A percentile compares a stretch with the other conserved stretches of the same genome.
Evolutionary conservation across 2,113 vertebrate genomes (phyloP).

Genomic region (Etheostoma spectabile): DNA sequence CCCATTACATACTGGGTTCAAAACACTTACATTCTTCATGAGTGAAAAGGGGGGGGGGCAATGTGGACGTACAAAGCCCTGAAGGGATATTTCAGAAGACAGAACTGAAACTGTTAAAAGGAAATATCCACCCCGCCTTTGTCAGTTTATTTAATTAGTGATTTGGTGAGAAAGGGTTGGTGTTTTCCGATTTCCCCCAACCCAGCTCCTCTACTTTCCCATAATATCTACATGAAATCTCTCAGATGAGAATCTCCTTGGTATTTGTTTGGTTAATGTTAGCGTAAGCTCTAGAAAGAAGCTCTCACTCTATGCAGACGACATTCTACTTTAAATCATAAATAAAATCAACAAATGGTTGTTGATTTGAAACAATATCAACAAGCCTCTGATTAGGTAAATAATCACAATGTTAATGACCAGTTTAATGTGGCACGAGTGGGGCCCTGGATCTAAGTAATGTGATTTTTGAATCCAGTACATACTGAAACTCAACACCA

Average conservation of each 20-base stretch:
- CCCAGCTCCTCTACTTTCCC: neutral
- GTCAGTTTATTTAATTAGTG: neutral
- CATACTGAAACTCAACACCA: no score
- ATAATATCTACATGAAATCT: neutral
- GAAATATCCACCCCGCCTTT: constrained; percentile 15
- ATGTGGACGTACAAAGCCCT: neutral
- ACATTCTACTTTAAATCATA: neutral
- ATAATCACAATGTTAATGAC: neutral
- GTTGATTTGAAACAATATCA: neutral
- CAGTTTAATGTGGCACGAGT: neutral
- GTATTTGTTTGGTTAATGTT: neutral
- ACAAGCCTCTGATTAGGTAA: neutral
- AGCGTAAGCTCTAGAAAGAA: neutral
- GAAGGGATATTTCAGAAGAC: neutral
- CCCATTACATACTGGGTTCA: neutral
- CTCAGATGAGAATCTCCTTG: neutral
- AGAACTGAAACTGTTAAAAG: neutral
- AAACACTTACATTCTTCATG: constrained; percentile 46
- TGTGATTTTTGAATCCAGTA: neutral
- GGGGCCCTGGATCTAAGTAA: neutral
- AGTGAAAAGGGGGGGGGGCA: neutral
- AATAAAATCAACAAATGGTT: neutral
- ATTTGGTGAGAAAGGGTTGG: neutral
- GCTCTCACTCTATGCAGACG: constrained; percentile 1
- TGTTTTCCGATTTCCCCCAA: neutral